These are phyloP conservation scores for Tetrao urogallus DNA, from an alignment of 2,113 vertebrate genomes.

Conservation along the genomic window DNA sequence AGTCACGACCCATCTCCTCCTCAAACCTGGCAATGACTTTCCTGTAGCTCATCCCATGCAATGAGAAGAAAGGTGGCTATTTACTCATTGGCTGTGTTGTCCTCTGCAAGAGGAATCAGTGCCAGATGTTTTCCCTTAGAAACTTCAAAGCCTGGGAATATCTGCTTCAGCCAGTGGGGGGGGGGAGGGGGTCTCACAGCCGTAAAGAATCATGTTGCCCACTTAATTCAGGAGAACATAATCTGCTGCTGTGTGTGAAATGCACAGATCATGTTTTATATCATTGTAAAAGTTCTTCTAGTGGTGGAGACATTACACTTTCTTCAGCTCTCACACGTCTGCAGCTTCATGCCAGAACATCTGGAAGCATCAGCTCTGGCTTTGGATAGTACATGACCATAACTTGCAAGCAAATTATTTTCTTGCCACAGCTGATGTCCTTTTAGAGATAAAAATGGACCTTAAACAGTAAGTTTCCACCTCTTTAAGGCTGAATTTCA, in stretches of 20 bases:
- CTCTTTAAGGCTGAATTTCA: background rate
- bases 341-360: background rate
- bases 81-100: accelerated
- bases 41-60: background rate
- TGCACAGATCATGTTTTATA: background rate
- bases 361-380: background rate
- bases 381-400: background rate
- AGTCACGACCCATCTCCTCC: background rate
- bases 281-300: background rate
- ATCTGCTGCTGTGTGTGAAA: background rate
- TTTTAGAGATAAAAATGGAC: background rate
- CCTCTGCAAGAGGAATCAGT: background rate
- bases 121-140: accelerated
- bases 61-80: background rate
- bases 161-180: background rate
- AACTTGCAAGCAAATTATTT: background rate
- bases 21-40: background rate
- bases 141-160: background rate
- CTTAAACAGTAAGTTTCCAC: background rate
- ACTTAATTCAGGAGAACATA: background rate
- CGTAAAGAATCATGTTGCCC: background rate
- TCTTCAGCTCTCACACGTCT: background rate
- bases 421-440: background rate
- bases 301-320: background rate
- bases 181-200: accelerated